phyloP scores from a whole-genome alignment of 2,113 vertebrate genomes.

The Elephas maximus region DNA sequence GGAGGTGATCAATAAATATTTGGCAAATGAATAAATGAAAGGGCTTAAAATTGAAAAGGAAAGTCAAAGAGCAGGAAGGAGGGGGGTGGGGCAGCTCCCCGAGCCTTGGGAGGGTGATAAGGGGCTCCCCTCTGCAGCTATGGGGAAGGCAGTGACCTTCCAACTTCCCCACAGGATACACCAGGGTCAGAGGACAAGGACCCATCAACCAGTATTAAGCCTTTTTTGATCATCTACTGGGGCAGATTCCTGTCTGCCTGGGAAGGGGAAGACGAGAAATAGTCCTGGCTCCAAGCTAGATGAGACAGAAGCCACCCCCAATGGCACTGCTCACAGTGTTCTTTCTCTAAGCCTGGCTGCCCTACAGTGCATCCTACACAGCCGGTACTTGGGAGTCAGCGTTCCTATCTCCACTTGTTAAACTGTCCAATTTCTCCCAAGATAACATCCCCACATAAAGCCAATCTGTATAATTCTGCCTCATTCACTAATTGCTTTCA shows the following conservation, averaged over 20 bases:
- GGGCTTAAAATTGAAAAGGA: neutral
- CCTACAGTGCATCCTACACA: neutral
- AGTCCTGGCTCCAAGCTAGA: neutral
- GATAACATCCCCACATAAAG: neutral
- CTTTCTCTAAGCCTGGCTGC: neutral
- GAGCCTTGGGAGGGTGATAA: neutral
- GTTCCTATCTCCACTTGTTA: neutral
- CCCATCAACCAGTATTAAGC: neutral
- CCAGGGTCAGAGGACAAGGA: neutral
- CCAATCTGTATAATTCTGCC: neutral
- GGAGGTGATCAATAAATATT: neutral
- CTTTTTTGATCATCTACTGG: neutral
- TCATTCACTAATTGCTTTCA: neutral
- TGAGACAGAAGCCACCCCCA: neutral
- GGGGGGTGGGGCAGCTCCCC: neutral
- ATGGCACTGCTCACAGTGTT: fast-evolving
- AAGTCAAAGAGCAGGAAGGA: neutral
- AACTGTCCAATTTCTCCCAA: neutral
- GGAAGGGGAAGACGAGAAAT: neutral
- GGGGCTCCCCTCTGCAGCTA: neutral
- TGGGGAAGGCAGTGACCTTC: neutral
- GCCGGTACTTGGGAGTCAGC: neutral
- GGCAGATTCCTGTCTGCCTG: neutral
- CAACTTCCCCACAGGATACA: neutral
- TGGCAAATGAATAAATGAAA: neutral